Conservation (phyloP, 2,113 vertebrate genomes). For the Strix aluco region DNA sequence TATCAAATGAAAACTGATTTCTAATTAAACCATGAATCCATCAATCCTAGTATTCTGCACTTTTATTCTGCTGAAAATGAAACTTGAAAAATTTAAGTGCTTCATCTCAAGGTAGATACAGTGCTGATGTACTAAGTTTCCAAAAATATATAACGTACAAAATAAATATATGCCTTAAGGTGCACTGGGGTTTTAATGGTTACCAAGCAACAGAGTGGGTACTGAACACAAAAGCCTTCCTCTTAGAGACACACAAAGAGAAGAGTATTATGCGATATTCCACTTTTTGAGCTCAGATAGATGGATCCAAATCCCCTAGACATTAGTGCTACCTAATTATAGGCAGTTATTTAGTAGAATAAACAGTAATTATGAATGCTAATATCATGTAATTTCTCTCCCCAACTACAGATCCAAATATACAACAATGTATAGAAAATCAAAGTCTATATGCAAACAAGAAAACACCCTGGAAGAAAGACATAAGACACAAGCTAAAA, state of each 20-base stretch:
- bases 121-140: slow-evolving; percentile 13
- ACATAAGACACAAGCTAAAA: neutral
- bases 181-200: slow-evolving; percentile 41
- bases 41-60: neutral
- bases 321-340: neutral
- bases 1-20: neutral
- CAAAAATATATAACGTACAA: slow-evolving; percentile 26
- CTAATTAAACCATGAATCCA: slow-evolving; percentile 27
- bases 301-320: neutral
- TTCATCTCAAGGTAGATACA: neutral
- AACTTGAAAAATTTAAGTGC: neutral
- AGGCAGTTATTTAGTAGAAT: neutral
- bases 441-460: neutral
- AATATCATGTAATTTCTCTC: neutral
- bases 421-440: neutral
- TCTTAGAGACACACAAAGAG: neutral
- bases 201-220: slow-evolving; percentile 45
- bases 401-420: neutral
- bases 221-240: neutral
- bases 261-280: neutral
- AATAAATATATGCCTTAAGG: neutral
- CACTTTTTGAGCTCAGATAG: neutral
- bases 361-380: neutral
- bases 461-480: neutral
- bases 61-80: slow-evolving; percentile 9